Percentiles rank a stretch among this genome's conserved stretches.
Conservation (phyloP, 2,797 vertebrate genomes). For the Epinephelus awoara region DNA sequence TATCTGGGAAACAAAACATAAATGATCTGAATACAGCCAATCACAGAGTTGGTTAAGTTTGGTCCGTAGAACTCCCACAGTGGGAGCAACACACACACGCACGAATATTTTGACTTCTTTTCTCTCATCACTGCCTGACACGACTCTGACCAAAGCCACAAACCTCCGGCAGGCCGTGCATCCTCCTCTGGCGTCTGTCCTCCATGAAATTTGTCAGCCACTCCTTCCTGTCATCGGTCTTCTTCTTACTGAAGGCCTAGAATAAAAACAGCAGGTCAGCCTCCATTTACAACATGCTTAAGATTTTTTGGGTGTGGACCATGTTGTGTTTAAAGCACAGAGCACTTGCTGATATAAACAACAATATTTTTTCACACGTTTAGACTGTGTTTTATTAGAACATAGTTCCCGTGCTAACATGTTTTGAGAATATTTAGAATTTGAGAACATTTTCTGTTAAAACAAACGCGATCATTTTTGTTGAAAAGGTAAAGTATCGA, state of each 20-base stretch:
- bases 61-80: not conserved
- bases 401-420: too few species aligned
- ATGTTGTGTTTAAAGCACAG: not conserved
- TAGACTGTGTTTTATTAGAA: not conserved
- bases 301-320: not conserved
- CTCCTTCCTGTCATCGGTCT: conserved; percentile 98
- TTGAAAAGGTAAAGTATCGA: not conserved
- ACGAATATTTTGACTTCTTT: not conserved
- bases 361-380: too few species aligned
- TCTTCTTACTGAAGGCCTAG: conserved; percentile 99
- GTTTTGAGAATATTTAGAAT: not conserved
- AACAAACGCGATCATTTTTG: not conserved
- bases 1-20: not conserved
- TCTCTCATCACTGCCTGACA: not conserved
- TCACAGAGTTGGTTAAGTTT: not conserved
- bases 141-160: conserved; percentile 39
- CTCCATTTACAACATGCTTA: not conserved
- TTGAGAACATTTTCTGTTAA: not conserved
- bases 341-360: too few species aligned
- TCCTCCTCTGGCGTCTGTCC: conserved; percentile 94
- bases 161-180: conserved; percentile 98
- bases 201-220: conserved; percentile 99
- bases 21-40: not conserved
- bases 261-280: conserved; percentile 9
- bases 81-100: not conserved